phyloP scores from a whole-genome alignment of 2,113 vertebrate species.

The Ctenomys sociabilis region DNA sequence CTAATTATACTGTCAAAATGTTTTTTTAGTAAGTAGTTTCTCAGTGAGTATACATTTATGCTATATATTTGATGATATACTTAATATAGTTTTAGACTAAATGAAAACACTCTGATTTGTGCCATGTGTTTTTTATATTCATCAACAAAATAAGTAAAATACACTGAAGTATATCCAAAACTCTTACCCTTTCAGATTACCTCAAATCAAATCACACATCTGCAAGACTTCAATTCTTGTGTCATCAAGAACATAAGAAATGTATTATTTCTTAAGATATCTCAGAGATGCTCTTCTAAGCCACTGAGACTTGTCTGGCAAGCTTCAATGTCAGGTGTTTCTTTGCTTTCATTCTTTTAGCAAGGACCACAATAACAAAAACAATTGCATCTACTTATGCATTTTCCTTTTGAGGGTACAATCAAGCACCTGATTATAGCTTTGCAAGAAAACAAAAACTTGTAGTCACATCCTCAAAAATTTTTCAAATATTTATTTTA shows the following conservation, averaged over 20 bases:
- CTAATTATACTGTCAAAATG: slow-evolving; percentile 9
- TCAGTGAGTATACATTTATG: background rate
- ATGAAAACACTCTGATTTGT: background rate
- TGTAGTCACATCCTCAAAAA: background rate
- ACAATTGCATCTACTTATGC: background rate
- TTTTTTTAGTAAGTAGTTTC: background rate
- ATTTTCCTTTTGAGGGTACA: background rate
- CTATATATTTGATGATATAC: background rate
- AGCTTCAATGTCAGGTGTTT: background rate
- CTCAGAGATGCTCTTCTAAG: background rate
- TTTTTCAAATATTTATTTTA: background rate
- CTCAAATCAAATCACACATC: background rate
- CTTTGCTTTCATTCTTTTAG: background rate
- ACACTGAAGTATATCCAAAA: background rate
- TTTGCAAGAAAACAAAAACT: background rate
- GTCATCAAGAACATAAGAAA: background rate
- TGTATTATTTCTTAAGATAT: background rate
- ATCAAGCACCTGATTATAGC: background rate
- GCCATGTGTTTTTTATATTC: background rate
- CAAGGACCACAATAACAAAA: background rate
- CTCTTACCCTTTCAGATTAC: background rate
- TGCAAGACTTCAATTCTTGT: background rate
- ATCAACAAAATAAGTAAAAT: background rate
- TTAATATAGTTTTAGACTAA: background rate
- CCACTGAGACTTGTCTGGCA: background rate